These are phyloP conservation scores for Tanaodytes sp. DNA, from an alignment of 2,888 invertebrate genomes.

Conservation along the genomic window DNA sequence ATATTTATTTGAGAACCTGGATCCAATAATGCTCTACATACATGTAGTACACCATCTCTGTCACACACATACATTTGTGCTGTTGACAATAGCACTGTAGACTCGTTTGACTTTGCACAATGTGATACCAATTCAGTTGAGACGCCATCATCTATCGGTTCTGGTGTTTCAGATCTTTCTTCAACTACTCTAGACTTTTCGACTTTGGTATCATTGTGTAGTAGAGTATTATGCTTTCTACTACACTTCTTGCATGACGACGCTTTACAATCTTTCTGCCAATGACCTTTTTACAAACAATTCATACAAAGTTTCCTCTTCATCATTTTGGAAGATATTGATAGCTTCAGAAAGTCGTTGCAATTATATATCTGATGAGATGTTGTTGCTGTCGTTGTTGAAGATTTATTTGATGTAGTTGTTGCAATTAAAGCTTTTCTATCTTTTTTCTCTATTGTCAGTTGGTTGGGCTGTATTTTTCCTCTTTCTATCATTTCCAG, in stretches of 20 bases:
- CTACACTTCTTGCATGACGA: neutral
- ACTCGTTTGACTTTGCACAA: neutral
- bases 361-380: too few relatives aligned
- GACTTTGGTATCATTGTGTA: neutral
- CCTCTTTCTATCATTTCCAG: neutral
- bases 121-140: neutral
- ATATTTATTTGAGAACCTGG: slow-evolving; percentile 2
- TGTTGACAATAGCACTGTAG: neutral
- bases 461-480: too few relatives aligned
- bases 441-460: too few relatives aligned
- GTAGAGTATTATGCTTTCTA: neutral
- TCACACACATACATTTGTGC: neutral
- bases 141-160: too few relatives aligned
- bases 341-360: too few relatives aligned
- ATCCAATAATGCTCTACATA: neutral
- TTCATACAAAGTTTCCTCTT: too few relatives aligned
- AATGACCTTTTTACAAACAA: too few relatives aligned
- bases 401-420: too few relatives aligned
- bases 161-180: neutral
- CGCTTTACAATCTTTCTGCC: neutral
- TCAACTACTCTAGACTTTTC: neutral
- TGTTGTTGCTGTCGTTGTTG: too few relatives aligned
- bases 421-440: too few relatives aligned
- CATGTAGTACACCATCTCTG: neutral
- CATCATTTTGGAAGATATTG: too few relatives aligned